Base-by-base conservation (phyloP, 1,140 invertebrate genomes). In the Drosophila prosaltans region DNA sequence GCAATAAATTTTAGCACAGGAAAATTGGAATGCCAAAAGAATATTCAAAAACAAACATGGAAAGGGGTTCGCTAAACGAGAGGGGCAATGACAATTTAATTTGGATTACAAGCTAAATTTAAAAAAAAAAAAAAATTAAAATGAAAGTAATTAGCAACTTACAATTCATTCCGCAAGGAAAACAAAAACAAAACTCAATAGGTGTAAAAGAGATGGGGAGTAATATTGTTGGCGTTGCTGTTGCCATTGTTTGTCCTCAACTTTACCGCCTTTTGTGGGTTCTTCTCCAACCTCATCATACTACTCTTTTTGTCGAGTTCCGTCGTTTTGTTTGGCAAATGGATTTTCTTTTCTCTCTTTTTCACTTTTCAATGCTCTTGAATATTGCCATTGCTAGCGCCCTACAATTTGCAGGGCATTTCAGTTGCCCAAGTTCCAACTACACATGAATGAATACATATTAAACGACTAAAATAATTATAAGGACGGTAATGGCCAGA, bases 11-110 rank as follows among this genome's bases (percentile, higher is more conserved):
- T 36, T 51, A 58, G 45, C 59, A 62, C 63, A 54, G 63, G 78
- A 82, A 72, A 72, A 88, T 83, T 80, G n/a, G n/a, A n/a, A n/a
- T n/a, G 76, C 65, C 79, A 70, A 80, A 85, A 88, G 82, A 76
- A 86, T 82, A 72, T 74, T 86, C 6, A 1, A 36, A 7, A 36
- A 7, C 32, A 2, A 36, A 36, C 3, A 36, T 36, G 32, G 6
- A 36, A 36, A 36, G 32, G 6, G 32, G 6, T 6, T 36, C 2
- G 28, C 4, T 4, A 30, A 30, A 2, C 2, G 4, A 30, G 28
- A 4, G 28, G 28, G 28, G 28, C 4, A 30, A 30, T 30, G 28
- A 30, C 28, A 30, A 30, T 30, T 30, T 30, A 30, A 30, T 30
- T 30, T 30, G 28, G 2, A 30, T 30, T 30, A 2, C 4, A 30